Base-by-base conservation (phyloP, 2,797 vertebrate species). In the Aldrovandia affinis region DNA sequence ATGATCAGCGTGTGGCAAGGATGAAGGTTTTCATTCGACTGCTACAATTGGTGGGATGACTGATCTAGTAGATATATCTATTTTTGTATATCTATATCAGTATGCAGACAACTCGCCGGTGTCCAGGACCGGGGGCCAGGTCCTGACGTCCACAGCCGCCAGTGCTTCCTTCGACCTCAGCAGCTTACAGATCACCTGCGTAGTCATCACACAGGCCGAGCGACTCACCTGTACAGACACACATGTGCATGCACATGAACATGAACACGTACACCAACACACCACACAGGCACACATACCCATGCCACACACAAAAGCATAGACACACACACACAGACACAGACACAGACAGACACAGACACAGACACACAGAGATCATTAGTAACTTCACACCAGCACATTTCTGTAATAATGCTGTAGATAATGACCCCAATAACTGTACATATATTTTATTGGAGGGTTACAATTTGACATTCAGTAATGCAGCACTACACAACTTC, bases 91-190 rank as follows among this genome's bases (percentile, higher is more conserved):
- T 20, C 78, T 20, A 61, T 42, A 85, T 83, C 77, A 83, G 80
- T 9, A 65, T 22, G 52, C 33, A 33, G 14, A 3, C 36, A 3
- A n/a, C 61, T 85, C 89, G 99, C 98, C 97, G 79, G 98, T 99
- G 87, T 99, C 98, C 70, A 99, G 95, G n/a, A 99, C 98, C 0
- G 97, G 97, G 15, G 98, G 98, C 98, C 98, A 99, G 10, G 97
- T 96, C 94, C 98, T 96, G 92, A 99, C 94, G 88, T 99, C 98
- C 86, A 99, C 95, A 0, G 98, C 98, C 12, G 98, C 98, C 1
- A 94, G 96, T 0, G 98, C 98, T 92, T 99, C 98, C 87, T 98
- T 96, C 0, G 98, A 99, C 92, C 98, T 95, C 86, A 99, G 93
- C 93, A 99, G 96, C 92, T 99, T 99, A 90, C 97, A 98, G 90